These are phyloP conservation scores for Mantis religiosa DNA, from an alignment of 2,888 invertebrate genomes.

Conservation along the genomic window DNA sequence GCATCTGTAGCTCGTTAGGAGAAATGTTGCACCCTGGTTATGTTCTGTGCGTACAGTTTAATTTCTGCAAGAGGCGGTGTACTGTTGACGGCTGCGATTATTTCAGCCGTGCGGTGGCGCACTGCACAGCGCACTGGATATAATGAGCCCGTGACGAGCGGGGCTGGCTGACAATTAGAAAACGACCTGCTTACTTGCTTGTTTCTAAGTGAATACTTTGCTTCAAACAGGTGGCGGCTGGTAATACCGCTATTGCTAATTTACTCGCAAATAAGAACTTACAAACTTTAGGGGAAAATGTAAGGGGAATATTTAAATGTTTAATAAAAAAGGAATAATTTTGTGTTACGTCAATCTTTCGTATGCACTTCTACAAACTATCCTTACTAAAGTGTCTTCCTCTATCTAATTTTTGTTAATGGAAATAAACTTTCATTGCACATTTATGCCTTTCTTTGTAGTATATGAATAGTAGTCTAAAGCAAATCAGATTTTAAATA, in stretches of 20 bases:
- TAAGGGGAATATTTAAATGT: no score
- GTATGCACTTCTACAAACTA: no score
- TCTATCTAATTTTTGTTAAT: no score
- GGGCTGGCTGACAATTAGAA: neutral
- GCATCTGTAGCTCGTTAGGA: neutral
- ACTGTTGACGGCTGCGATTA: neutral
- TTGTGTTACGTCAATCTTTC: no score
- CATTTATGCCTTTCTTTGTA: no score
- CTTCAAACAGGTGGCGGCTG: neutral
- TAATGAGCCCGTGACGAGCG: neutral
- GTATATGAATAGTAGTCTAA: no score
- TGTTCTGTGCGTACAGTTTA: neutral
- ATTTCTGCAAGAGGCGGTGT: neutral
- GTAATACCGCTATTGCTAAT: neutral
- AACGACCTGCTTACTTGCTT: neutral
- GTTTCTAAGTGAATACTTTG: neutral
- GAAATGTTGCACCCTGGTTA: neutral
- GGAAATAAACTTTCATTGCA: no score
- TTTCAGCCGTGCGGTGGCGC: neutral
- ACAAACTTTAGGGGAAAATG: no score
- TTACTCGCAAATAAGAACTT: no score
- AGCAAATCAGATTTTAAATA: no score
- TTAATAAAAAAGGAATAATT: no score
- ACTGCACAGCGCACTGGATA: neutral
- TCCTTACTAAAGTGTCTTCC: no score